Percentiles rank a stretch among this genome's conserved stretches.
Evolutionary conservation across 2,113 vertebrate genomes (phyloP).

Genomic region (Myrmecophaga tridactyla): DNA sequence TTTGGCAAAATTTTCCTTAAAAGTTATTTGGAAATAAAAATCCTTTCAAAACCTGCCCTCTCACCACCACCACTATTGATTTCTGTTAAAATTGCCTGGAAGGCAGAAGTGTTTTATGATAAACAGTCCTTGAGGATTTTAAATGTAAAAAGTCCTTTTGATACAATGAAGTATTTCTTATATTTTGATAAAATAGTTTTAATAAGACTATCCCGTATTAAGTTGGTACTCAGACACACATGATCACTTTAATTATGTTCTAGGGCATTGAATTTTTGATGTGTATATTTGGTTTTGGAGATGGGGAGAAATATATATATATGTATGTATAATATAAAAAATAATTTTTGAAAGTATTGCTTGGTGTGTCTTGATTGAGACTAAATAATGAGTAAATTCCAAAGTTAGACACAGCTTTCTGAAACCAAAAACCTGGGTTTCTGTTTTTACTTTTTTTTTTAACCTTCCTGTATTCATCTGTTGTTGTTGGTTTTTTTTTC

Average conservation of each 20-base stretch:
- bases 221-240: neutral
- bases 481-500: too few relatives aligned
- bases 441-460: neutral
- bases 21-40: neutral
- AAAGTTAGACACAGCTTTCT: conserved; percentile 6
- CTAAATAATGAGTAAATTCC: neutral
- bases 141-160: neutral
- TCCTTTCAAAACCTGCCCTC: neutral
- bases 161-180: neutral
- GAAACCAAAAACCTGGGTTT: neutral
- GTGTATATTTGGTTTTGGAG: neutral
- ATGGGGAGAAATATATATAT: neutral
- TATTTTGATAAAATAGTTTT: neutral
- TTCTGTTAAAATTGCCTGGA: neutral
- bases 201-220: neutral
- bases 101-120: neutral
- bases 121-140: neutral
- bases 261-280: conserved; percentile 18
- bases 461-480: neutral
- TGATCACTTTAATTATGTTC: neutral
- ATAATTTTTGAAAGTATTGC: neutral
- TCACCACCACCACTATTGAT: neutral
- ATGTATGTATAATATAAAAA: neutral
- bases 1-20: neutral
- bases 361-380: neutral